Base-by-base conservation (phyloP, 2,888 invertebrate genomes). In the Choristoneura rosaceana region DNA sequence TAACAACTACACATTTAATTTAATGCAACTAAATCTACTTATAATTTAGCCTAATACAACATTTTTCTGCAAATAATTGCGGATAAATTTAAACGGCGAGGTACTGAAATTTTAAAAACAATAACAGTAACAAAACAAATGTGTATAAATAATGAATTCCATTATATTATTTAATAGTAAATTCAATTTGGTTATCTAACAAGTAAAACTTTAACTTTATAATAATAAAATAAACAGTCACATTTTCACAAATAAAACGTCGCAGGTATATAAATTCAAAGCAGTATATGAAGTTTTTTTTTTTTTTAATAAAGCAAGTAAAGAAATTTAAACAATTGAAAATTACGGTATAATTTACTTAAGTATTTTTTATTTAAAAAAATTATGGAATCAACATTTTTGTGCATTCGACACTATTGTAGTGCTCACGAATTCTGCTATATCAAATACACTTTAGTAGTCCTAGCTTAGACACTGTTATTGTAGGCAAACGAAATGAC, bases 1-100 rank as follows among this genome's bases (percentile, higher is more conserved):
- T 84, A 81, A 84, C 69, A 78, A 77, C 85, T 86, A 86, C 82
- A 77, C 76, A 78, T 77, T 78, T 73, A 79, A 77, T 74, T 67
- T 76, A 75, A 67, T 70, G 75, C 69, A 63, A 70, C 60, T 73
- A 69, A 73, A 33, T 63, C 63, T 69, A 69, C 52, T 55, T 33
- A 50, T 52, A 33, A 50, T 33, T 65, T 43, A 34, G 64, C 64
- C 71, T 71, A 71, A 71, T 68, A 58, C 67, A 63, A 65, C n/a
- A 17, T 25, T 64, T 64, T 15, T 34, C 41, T 65, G 59, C 60
- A 50, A 70, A 65, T 25, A 3, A 55, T 38, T 59, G 17, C 8
- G 9, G 45, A 43, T 17, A 33, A 17, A 45, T 17, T 60, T 68
- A 60, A 4, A 45, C 17, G 2, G 1, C 8, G 15, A 17, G 8